A percentile compares a stretch with the other conserved stretches of the same genome.
These are phyloP conservation scores for Drosophila lacertosa DNA, from an alignment of 1,140 invertebrate genomes.

Conservation along the genomic window DNA sequence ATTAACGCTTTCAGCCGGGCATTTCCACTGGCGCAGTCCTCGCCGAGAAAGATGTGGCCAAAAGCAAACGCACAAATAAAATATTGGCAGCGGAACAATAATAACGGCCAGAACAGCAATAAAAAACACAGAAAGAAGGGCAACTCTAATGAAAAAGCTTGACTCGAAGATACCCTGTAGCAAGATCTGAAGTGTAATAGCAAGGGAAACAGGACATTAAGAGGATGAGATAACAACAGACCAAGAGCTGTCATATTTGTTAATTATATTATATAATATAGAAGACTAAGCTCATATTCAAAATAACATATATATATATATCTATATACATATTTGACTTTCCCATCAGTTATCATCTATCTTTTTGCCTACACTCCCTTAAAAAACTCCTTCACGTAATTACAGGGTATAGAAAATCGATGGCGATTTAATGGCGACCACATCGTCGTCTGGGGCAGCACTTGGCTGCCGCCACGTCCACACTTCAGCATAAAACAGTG, in stretches of 20 bases:
- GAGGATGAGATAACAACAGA: no score
- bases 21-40: conserved; percentile 34
- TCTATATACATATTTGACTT: no score
- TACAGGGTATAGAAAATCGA: conserved; percentile 39
- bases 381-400: not conserved
- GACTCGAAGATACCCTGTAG: not conserved
- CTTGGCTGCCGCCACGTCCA: conserved; percentile 3
- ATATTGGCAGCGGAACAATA: conserved; percentile 59
- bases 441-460: conserved; percentile 14
- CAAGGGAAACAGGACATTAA: no score
- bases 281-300: not conserved
- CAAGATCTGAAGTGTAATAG: no score
- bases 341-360: not conserved
- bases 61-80: conserved; percentile 67
- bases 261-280: no score
- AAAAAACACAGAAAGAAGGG: not conserved
- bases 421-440: conserved; percentile 31
- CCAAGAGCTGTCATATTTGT: no score
- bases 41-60: conserved; percentile 39
- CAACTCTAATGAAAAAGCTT: not conserved
- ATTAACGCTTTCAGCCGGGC: conserved; percentile 56
- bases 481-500: conserved; percentile 13
- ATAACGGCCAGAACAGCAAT: conserved; percentile 15
- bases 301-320: not conserved
- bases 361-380: not conserved